phyloP scores from a whole-genome alignment of 2,888 invertebrate species.

The Xanthia icteritia region DNA sequence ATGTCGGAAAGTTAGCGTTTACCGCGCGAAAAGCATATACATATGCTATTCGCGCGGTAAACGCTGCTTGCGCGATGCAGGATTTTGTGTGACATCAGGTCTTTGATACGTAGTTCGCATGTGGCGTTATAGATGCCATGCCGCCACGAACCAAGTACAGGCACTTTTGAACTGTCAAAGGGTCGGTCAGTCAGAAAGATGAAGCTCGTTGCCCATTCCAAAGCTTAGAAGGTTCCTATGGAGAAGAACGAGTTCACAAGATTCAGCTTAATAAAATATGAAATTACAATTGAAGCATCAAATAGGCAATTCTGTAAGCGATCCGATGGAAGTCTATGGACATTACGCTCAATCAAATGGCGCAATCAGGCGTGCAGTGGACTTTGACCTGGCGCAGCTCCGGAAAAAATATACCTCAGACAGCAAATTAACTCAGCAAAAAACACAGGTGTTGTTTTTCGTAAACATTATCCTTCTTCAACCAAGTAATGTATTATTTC shows the following conservation, averaged over 20 bases:
- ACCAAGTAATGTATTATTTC: constrained; percentile 18
- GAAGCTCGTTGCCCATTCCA: too few species aligned
- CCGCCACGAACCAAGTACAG: too few species aligned
- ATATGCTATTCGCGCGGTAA: too few species aligned
- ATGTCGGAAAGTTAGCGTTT: too few species aligned
- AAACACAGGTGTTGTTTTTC: constrained; percentile 48
- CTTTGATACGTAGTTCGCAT: too few species aligned
- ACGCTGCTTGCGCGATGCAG: too few species aligned
- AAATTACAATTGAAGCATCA: constrained; percentile 72
- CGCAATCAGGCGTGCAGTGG: constrained; percentile 69
- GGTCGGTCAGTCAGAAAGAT: too few species aligned
- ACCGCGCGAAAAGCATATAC: too few species aligned
- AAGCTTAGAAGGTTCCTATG: too few species aligned
- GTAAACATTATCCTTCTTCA: constrained; percentile 40
- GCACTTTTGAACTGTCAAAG: too few species aligned
- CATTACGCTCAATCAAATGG: constrained; percentile 68
- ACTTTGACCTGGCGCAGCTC: constrained; percentile 51
- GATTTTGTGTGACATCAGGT: too few species aligned
- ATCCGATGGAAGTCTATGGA: constrained; percentile 67
- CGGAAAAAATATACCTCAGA: constrained; percentile 46
- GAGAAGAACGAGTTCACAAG: constrained; percentile 8
- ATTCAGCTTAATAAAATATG: constrained; percentile 67
- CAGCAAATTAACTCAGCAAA: constrained; percentile 39
- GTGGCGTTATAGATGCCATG: too few species aligned
- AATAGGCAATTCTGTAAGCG: constrained; percentile 72